Evolutionary conservation across 1,140 invertebrate genomes (phyloP), one percentile per base, ranked within the genome.

Genomic region (Semibalanus balanoides): DNA sequence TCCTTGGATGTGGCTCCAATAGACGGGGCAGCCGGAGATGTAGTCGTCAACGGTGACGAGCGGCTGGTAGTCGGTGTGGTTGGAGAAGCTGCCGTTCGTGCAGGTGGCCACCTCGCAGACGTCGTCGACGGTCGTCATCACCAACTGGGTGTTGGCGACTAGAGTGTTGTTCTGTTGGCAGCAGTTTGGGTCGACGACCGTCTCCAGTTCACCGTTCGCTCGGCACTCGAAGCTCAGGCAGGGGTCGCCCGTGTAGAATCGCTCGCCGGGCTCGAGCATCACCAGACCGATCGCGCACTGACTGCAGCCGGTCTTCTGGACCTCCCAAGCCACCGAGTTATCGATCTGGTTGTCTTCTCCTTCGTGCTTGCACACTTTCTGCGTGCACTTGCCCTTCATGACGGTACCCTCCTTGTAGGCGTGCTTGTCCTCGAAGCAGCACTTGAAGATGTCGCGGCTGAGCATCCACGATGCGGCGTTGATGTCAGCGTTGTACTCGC

Each of bases 391-490:
- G 70, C 70, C 70, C 29, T 72, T 28, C 70, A 72, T 72, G 28
- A 72, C 11, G 29, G 70, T 9, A 30, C 29, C 29, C 28, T 72
- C 70, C 70, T 28, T 72, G 70, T 29, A 72, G 25, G 28, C 70
- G 28, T 29, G 25, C 9, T 72, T 30, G 3, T 72, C 70, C 9
- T 72, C 28, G 29, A 72, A 72, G n/a, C 70, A 72, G 70, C 70
- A 72, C 70, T 72, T 72, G 70, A 22, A 72, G 70, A 72, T 29
- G n/a, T 72, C 70, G n/a, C n/a, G 11, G 70, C 28, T 29, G 70
- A 72, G 70, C 70, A 30, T 72, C 70, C 70, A 72, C 11, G 29
- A 28, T 5, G 70, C n/a, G n/a, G 7, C 29, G n/a, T 72, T 28
- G 28, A 72, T 29, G 70, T 72, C 70, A 22, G 11, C 25, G 70